These are phyloP conservation scores for Eurystomus gularis DNA, from an alignment of 2,113 vertebrate genomes.

Conservation along the genomic window DNA sequence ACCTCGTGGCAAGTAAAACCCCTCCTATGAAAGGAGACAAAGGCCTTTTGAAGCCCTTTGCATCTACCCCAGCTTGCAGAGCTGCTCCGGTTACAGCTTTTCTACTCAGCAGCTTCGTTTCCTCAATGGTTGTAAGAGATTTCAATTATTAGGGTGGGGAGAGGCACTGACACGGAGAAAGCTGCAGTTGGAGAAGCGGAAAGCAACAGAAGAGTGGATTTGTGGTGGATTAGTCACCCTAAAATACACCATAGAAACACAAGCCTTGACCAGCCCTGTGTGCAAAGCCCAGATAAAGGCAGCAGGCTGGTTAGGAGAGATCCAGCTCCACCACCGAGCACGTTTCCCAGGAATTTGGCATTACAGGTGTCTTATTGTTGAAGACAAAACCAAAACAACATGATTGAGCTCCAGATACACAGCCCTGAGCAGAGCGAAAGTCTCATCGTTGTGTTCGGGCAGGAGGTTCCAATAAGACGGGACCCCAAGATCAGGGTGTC, in stretches of 20 bases:
- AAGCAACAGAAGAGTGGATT: background rate
- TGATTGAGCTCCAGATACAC: too few species aligned
- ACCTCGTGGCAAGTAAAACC: background rate
- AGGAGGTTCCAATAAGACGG: too few species aligned
- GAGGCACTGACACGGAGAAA: rapidly evolving
- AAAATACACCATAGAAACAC: background rate
- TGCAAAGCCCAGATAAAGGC: background rate
- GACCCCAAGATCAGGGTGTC: rapidly evolving
- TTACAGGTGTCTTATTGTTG: background rate
- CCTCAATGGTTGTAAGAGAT: background rate
- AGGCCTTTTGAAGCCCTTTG: background rate
- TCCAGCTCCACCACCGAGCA: background rate
- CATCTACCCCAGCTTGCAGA: rapidly evolving
- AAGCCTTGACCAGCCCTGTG: background rate
- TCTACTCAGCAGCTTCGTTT: background rate
- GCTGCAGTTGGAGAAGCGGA: rapidly evolving
- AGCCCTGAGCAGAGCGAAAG: background rate
- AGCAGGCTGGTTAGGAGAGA: too few species aligned
- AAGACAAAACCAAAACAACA: too few species aligned
- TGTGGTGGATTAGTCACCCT: background rate
- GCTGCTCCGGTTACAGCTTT: background rate
- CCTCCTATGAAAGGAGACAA: background rate
- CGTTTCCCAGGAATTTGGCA: background rate
- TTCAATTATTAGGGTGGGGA: background rate
- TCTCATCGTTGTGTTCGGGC: rapidly evolving